Evolutionary conservation across 1,140 invertebrate genomes (phyloP).

Genomic region (Drosophila subpulchrella): DNA sequence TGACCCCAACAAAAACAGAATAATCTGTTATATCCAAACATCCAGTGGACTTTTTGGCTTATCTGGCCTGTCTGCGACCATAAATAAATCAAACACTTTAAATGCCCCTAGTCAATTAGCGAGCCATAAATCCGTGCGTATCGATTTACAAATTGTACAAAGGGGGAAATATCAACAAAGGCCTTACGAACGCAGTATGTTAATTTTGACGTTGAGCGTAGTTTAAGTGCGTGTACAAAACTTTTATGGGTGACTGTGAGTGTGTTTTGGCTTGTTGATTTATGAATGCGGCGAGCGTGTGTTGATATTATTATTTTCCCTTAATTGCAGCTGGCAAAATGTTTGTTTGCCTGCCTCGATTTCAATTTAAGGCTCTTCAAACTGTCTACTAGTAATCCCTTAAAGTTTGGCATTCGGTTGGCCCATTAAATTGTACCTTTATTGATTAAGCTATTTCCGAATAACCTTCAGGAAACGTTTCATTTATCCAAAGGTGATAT

Average conservation of each 20-base stretch:
- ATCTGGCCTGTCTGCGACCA: slow-evolving; percentile 24
- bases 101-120: slow-evolving; percentile 60
- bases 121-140: slow-evolving; percentile 53
- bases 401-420: neutral
- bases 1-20: slow-evolving; percentile 10
- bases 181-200: slow-evolving; percentile 12
- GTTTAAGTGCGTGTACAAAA: slow-evolving; percentile 31
- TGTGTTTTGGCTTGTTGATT: slow-evolving; percentile 25
- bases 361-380: slow-evolving; percentile 5
- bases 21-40: slow-evolving; percentile 10
- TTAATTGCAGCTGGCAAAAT: slow-evolving; percentile 24
- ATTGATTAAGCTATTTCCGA: slow-evolving; percentile 10
- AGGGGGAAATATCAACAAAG: slow-evolving; percentile 11
- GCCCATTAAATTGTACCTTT: slow-evolving; percentile 6
- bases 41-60: slow-evolving; percentile 7
- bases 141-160: slow-evolving; percentile 53
- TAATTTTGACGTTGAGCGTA: slow-evolving; percentile 17
- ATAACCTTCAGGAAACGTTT: neutral
- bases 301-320: slow-evolving; percentile 25
- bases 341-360: slow-evolving; percentile 13
- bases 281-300: slow-evolving; percentile 19
- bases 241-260: slow-evolving; percentile 14
- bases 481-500: slow-evolving; percentile 28
- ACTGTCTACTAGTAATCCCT: neutral
- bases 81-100: slow-evolving; percentile 72